Conservation (phyloP, 2,797 vertebrate species). For the Danio aesculapii region DNA sequence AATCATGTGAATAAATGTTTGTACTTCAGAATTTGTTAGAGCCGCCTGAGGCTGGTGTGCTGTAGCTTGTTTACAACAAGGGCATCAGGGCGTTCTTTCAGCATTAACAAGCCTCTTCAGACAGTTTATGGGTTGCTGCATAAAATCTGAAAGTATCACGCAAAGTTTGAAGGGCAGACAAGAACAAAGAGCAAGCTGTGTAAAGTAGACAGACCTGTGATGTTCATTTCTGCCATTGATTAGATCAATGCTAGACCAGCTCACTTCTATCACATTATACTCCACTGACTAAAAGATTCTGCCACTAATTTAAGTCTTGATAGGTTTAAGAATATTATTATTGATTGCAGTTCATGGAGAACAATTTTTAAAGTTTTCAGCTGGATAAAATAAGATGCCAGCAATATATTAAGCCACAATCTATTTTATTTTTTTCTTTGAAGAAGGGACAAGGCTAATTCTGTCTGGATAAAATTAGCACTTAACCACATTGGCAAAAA, state of each 20-base stretch:
- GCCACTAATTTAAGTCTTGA: neutral
- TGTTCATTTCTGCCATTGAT: neutral
- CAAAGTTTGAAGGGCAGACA: conserved; percentile 12
- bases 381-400: neutral
- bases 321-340: conserved; percentile 3
- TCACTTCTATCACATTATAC: neutral
- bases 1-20: conserved; percentile 43
- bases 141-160: conserved; percentile 26
- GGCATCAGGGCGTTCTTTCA: conserved; percentile 47
- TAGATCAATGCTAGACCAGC: neutral
- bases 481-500: neutral
- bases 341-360: neutral
- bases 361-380: neutral
- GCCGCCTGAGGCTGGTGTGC: conserved; percentile 41
- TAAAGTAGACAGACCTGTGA: neutral
- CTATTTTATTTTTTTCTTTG: neutral
- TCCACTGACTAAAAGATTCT: neutral
- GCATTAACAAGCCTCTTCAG: conserved; percentile 50
- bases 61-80: conserved; percentile 51
- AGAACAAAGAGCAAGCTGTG: neutral
- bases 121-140: conserved; percentile 46
- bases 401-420: neutral
- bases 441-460: conserved; percentile 3
- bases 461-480: conserved; percentile 9
- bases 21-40: conserved; percentile 28